phyloP scores from a whole-genome alignment of 1,140 invertebrate genomes.

The Drosophila chauvacae region DNA sequence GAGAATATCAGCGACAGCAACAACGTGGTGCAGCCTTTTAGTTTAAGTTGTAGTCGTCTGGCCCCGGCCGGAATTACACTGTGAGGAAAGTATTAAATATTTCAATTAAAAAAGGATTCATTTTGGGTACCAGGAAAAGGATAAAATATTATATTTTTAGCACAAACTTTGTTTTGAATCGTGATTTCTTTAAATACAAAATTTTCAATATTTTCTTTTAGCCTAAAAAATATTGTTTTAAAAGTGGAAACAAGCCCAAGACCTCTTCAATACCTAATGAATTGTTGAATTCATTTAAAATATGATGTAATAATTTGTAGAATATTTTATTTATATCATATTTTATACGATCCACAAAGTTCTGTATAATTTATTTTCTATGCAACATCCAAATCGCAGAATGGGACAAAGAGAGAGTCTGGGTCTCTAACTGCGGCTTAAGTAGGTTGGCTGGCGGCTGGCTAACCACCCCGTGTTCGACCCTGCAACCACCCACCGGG shows the following conservation, averaged over 20 bases:
- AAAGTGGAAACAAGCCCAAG: background rate
- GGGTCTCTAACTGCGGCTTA: constrained; percentile 51
- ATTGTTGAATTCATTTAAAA: background rate
- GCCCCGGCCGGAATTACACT: constrained; percentile 28
- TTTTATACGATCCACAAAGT: too few relatives aligned
- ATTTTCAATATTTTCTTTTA: background rate
- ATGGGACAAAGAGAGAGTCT: constrained; percentile 21
- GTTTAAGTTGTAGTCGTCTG: constrained; percentile 74
- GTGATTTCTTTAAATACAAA: background rate
- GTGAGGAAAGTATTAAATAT: background rate
- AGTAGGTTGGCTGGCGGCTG: constrained; percentile 54
- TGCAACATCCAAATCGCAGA: constrained; percentile 3
- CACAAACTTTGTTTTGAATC: background rate
- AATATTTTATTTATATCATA: background rate
- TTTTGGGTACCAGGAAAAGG: accelerated
- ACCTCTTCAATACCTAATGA: too few relatives aligned
- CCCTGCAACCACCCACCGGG: constrained; percentile 38
- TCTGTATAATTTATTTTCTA: background rate
- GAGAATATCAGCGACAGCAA: constrained; percentile 31
- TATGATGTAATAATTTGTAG: too few relatives aligned
- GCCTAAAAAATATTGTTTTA: background rate
- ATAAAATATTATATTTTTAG: background rate
- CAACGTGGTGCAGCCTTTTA: constrained; percentile 72
- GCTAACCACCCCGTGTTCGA: constrained; percentile 44
- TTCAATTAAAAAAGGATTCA: too few relatives aligned